Evolutionary conservation across 23 tunicate genomes (phyloP), one percentile per base, ranked within the genome.

Genomic region (Ascidia mentula): DNA sequence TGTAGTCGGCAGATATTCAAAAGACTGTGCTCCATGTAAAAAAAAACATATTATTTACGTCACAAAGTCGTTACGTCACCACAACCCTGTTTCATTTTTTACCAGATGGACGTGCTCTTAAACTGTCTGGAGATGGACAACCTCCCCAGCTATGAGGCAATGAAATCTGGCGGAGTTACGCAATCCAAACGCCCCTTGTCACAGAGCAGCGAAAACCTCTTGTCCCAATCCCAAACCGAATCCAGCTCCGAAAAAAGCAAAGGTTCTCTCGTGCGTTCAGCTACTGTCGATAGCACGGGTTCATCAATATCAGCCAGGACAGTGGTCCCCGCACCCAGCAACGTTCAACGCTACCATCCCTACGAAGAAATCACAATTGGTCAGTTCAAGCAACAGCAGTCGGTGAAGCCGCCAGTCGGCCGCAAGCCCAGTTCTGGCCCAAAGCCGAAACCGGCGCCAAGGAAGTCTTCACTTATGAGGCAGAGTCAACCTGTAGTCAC

Each of bases 31-130:
- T n/a, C n/a, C n/a, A n/a, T n/a, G n/a, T n/a, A n/a, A n/a, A n/a
- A n/a, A n/a, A n/a, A n/a, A n/a, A n/a, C n/a, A n/a, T n/a, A n/a
- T n/a, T n/a, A n/a, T n/a, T n/a, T n/a, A n/a, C n/a, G n/a, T n/a
- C n/a, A n/a, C n/a, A n/a, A n/a, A n/a, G n/a, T n/a, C n/a, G n/a
- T n/a, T n/a, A n/a, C n/a, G n/a, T n/a, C n/a, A n/a, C n/a, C n/a
- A n/a, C n/a, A n/a, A n/a, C n/a, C n/a, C 40, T 77, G 8, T 39
- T 22, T 39, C 38, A 20, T 69, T 18, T 81, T 73, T 22, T 35
- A 45, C 72, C 79, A 91, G 97, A 84, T 91, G 84, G 97, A 89
- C 22, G 97, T 91, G 31, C 45, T 91, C 20, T 53, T 91, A 38
- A 72, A 91, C 69, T 91, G 97, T 37, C 90, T 91, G 20, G 97